Evolutionary conservation across 2,113 vertebrate genomes (phyloP).

Genomic region (Oceanites oceanicus): DNA sequence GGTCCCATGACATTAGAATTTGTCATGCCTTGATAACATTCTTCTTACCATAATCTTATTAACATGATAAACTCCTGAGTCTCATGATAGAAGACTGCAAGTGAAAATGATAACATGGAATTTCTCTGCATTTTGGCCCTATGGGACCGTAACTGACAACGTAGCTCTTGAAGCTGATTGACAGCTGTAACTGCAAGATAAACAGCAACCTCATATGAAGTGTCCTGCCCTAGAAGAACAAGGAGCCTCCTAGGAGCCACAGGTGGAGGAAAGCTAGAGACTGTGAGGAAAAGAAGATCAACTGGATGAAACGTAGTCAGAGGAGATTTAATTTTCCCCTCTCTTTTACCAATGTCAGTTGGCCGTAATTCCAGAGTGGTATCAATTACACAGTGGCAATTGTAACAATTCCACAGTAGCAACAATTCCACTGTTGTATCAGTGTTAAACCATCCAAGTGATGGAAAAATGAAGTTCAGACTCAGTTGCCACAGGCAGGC

Average conservation of each 20-base stretch:
- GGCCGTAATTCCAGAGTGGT: background rate
- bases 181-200: background rate
- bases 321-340: background rate
- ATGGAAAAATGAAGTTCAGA: background rate
- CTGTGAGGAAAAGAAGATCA: background rate
- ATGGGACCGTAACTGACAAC: background rate
- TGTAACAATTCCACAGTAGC: background rate
- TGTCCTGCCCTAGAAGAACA: background rate
- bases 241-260: background rate
- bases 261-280: background rate
- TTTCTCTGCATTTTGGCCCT: background rate
- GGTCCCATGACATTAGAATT: background rate
- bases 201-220: background rate
- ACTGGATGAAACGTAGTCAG: background rate
- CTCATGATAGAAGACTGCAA: background rate
- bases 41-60: background rate
- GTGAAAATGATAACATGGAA: background rate
- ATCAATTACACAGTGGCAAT: too few species aligned
- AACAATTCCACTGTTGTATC: background rate
- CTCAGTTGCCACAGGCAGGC: background rate
- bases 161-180: background rate
- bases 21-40: background rate
- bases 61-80: background rate
- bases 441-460: background rate
- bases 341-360: background rate